Base-by-base conservation (phyloP, 1,140 invertebrate species). In the Muscidifurax raptorellus region DNA sequence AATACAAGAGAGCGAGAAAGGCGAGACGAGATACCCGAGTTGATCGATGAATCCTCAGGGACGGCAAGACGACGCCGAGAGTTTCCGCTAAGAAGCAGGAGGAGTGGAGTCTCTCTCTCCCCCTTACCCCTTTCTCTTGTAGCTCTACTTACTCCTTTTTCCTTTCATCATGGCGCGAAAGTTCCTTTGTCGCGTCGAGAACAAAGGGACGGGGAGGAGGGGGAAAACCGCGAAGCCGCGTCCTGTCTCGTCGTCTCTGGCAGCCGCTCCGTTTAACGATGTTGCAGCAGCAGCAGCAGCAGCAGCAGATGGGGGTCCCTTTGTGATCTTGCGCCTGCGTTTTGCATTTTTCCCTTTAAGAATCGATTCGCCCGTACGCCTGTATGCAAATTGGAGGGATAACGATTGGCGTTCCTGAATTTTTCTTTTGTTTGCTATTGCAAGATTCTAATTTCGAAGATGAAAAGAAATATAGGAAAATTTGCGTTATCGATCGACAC, bases 81-180 rank as follows among this genome's bases (percentile, higher is more conserved):
- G 25, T 69, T 69, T 69, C 27, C 67, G 27, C 28, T 69, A 69
- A 69, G 30, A 72, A 36, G 28, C 32, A 7, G 52, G 27, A 69
- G 66, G 27, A 69, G 66, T n/a, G n/a, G 27, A 30, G 66, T 25
- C 18, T 40, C 36, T 40, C 36, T 40, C 36, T 40, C 69, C 13
- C 66, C 12, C 72, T 44, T 76, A n/a, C 47, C 40, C 27, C 71
- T 36, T 0, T 30, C 71, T 18, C 15, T 18, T 10, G 27, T 22
- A 15, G 67, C 28, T 30, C 28, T 69, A 4, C 67, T 36, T 36
- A 36, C 32, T 36, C 32, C 22, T 47, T 30, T 76, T 36, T 74
- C 71, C 74, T 76, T 76, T 76, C n/a, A 76, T 76, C 74, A 76
- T 44, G 22, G n/a, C 40, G 74, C 36, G 40, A 47, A 76, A 76